These are phyloP conservation scores for Leptogaster cylindrica DNA, from an alignment of 2,888 invertebrate species.

Conservation along the genomic window DNA sequence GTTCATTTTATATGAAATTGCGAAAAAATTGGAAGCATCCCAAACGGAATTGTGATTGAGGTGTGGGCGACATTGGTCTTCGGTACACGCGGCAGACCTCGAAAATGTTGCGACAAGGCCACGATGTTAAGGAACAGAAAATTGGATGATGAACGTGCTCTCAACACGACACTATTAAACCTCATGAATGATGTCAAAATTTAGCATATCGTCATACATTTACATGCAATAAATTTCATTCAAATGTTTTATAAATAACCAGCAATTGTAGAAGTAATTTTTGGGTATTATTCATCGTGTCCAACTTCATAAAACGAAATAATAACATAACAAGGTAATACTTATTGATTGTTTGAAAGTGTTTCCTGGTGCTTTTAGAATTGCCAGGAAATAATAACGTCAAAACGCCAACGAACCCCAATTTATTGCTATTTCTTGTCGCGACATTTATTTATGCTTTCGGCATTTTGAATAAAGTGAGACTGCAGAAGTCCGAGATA, in stretches of 20 bases:
- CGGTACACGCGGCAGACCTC: background rate
- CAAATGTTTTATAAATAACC: too few relatives aligned
- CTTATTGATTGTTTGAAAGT: too few relatives aligned
- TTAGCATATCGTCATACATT: too few relatives aligned
- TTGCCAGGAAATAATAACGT: background rate
- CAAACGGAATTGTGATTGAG: constrained; percentile 11
- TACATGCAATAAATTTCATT: background rate
- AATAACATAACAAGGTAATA: too few relatives aligned
- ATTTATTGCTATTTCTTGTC: background rate
- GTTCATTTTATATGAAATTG: constrained; percentile 3
- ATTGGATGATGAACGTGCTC: constrained; percentile 1
- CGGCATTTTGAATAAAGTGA: background rate
- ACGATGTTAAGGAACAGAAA: background rate
- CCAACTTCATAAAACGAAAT: too few relatives aligned
- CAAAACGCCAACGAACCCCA: background rate
- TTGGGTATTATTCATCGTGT: too few relatives aligned
- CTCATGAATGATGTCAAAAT: background rate
- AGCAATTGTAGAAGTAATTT: too few relatives aligned
- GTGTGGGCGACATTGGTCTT: constrained; percentile 3
- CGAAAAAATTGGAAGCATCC: constrained; percentile 10
- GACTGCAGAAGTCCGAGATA: background rate
- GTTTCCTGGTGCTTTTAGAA: too few relatives aligned
- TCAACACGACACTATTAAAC: background rate
- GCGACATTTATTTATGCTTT: background rate
- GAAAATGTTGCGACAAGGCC: constrained; percentile 10